phyloP scores from a whole-genome alignment of 2,113 vertebrate species.

The Python bivittatus region DNA sequence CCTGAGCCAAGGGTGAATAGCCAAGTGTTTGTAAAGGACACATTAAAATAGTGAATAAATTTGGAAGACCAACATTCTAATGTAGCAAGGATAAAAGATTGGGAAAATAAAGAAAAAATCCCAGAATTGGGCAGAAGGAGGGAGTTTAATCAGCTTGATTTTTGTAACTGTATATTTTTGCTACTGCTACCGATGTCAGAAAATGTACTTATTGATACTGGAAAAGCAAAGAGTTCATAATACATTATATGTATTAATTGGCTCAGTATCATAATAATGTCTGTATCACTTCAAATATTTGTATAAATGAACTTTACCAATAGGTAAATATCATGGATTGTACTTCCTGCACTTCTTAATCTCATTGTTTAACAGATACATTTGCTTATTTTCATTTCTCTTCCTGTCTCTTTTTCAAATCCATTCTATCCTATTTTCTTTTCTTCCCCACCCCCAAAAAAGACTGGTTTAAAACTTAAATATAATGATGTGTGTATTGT shows the following conservation, averaged over 20 bases:
- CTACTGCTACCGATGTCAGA: background rate
- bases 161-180: background rate
- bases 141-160: background rate
- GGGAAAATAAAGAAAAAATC: background rate
- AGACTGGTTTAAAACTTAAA: background rate
- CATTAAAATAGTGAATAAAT: background rate
- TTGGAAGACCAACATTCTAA: background rate
- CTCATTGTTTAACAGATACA: background rate
- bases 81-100: background rate
- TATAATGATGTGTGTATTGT: background rate
- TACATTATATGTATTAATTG: background rate
- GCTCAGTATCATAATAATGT: background rate
- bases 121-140: background rate
- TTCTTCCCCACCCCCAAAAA: background rate
- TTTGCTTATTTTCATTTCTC: background rate
- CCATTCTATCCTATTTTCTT: background rate
- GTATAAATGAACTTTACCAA: background rate
- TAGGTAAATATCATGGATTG: background rate
- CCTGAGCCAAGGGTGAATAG: background rate
- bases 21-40: background rate
- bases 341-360: background rate
- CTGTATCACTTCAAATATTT: background rate
- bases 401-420: background rate
- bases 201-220: background rate
- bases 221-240: background rate